phyloP scores from a whole-genome alignment of 2,888 invertebrate genomes.

The Diarsia dahlii region DNA sequence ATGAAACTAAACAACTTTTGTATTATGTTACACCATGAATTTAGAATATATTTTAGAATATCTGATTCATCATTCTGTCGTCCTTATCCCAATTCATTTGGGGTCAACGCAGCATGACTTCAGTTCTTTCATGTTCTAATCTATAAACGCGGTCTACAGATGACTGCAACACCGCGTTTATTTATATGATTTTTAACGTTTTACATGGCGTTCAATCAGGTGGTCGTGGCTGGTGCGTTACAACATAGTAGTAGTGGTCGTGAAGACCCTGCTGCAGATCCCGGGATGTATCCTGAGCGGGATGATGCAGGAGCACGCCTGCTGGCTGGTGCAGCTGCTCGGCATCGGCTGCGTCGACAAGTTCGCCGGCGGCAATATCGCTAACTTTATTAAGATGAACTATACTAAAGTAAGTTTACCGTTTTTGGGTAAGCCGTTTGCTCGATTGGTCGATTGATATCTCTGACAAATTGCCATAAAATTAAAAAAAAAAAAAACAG shows the following conservation, averaged over 20 bases:
- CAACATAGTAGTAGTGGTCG: slow-evolving; percentile 96
- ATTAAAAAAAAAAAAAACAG: background rate
- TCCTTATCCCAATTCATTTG: too few species aligned
- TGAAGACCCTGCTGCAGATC: slow-evolving; percentile 97
- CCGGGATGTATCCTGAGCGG: slow-evolving; percentile 96
- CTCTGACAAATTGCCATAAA: background rate
- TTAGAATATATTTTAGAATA: too few species aligned
- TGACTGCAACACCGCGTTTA: too few species aligned
- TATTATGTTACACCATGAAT: too few species aligned
- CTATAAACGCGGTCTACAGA: too few species aligned
- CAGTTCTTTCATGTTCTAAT: too few species aligned
- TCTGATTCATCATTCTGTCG: too few species aligned
- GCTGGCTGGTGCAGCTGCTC: slow-evolving; percentile 96
- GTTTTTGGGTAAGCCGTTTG: background rate
- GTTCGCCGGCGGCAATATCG: slow-evolving; percentile 90
- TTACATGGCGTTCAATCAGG: slow-evolving; percentile 78
- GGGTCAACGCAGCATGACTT: too few species aligned
- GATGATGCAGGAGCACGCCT: slow-evolving; percentile 91
- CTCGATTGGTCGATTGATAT: background rate
- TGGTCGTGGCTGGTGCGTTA: slow-evolving; percentile 98
- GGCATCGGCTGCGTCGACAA: slow-evolving; percentile 97
- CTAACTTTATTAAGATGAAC: slow-evolving; percentile 83
- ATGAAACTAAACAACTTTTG: background rate
- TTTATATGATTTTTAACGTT: background rate
- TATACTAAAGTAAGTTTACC: slow-evolving; percentile 76